phyloP scores from a whole-genome alignment of 2,113 vertebrate species.

The Mugil cephalus region DNA sequence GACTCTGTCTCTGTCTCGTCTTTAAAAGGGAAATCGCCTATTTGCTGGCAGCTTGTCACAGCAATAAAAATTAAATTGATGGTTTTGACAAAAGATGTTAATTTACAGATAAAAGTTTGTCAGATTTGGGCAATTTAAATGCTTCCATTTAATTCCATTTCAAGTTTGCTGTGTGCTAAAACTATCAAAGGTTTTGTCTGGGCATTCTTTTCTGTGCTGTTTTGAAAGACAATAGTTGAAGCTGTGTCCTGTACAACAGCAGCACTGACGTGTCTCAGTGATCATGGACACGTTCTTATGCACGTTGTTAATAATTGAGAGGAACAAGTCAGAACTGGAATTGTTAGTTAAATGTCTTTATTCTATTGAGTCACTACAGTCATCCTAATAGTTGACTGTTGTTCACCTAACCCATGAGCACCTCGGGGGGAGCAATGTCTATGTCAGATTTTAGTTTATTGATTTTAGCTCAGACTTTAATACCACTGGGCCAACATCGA shows the following conservation, averaged over 20 bases:
- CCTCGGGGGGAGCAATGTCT: neutral
- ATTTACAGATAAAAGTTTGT: neutral
- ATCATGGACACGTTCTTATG: neutral
- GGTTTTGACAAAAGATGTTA: neutral
- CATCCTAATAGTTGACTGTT: no score
- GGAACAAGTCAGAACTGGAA: neutral
- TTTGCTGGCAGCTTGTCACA: neutral
- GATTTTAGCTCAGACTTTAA: conserved; percentile 20
- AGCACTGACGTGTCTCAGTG: neutral
- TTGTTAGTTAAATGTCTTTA: no score
- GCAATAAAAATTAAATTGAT: neutral
- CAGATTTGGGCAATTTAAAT: neutral
- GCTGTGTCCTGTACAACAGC: neutral
- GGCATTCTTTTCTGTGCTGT: no score
- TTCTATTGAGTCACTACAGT: no score
- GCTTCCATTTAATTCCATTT: neutral
- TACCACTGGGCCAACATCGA: neutral
- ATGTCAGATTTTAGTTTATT: conserved; percentile 14
- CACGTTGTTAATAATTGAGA: neutral
- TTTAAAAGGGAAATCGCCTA: conserved; percentile 23
- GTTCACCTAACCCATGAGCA: neutral
- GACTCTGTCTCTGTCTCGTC: conserved; percentile 1
- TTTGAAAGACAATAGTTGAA: neutral
- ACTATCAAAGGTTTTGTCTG: no score
- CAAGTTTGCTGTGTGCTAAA: no score